Evolutionary conservation across 1,140 invertebrate genomes (phyloP), one percentile per base, ranked within the genome.

Genomic region (Meloidogyne chitwoodi): DNA sequence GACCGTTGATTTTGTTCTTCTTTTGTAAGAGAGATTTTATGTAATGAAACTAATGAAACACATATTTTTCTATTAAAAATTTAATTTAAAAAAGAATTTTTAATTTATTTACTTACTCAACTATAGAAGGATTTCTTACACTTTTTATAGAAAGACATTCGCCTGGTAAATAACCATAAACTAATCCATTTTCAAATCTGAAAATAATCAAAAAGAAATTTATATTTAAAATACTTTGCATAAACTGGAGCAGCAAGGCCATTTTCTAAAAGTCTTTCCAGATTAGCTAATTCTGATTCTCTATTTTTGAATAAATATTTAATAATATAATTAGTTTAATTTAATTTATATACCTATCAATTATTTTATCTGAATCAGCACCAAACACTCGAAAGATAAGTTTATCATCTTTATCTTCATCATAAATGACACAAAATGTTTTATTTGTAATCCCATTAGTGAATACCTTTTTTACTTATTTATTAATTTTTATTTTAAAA

Each of bases 381-480:
- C 95, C 95, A 90, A 96, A 98, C 77, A 98, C 91, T 81, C 95
- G 90, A 19, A 97, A 91, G 3, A 98, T 89, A 0, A 97, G 90
- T 83, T 94, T 91, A 81, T 93, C 91, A 0, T 56, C 48, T 73
- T 88, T 82, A n/a, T 80, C 80, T 83, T 92, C 89, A 79, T 90
- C 86, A 74, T 89, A 87, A 34, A 88, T 78, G 76, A 90, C 93
- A 81, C 93, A 93, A 65, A 97, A 90, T 76, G 98, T 90, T 88
- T 93, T 93, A 89, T 98, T 98, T 67, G 95, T 95, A 70, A 96
- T 94, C 34, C 95, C 95, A 90, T 95, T 93, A 72, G 93, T 96
- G 88, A 96, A 96, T 81, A 92, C 87, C 94, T 96, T 27, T 34
- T 29, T 24, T 34, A 14, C 16, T 68, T 29, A 11, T 34, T 48